These are phyloP conservation scores for Leptodirus hochenwartii DNA, from an alignment of 2,888 invertebrate genomes.

Conservation along the genomic window DNA sequence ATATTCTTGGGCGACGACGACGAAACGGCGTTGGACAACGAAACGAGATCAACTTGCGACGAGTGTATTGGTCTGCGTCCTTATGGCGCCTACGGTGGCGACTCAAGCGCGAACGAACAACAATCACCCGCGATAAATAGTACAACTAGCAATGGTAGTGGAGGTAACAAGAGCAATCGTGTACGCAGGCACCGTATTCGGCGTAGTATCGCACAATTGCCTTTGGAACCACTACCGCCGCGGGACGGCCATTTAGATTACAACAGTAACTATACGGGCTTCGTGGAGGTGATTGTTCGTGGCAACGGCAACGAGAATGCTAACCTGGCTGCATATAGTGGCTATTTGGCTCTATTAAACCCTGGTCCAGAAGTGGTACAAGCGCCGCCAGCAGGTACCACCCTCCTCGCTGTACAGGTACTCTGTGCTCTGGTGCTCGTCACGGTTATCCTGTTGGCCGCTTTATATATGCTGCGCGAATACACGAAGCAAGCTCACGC, in stretches of 20 bases:
- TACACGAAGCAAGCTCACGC: slow-evolving; percentile 37
- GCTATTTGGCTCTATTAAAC: slow-evolving; percentile 53
- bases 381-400: slow-evolving; percentile 25
- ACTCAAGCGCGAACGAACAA: slow-evolving; percentile 18
- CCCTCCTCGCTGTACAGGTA: slow-evolving; percentile 51
- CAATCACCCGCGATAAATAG: slow-evolving; percentile 2
- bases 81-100: too few relatives aligned
- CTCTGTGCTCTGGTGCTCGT: slow-evolving; percentile 43
- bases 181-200: slow-evolving; percentile 21
- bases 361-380: slow-evolving; percentile 40
- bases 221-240: slow-evolving; percentile 28
- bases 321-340: slow-evolving; percentile 57
- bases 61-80: slow-evolving; percentile 33
- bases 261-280: slow-evolving; percentile 67
- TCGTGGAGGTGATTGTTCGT: slow-evolving; percentile 57
- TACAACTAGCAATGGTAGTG: slow-evolving; percentile 9
- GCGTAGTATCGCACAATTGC: slow-evolving; percentile 15
- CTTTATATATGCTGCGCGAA: slow-evolving; percentile 46
- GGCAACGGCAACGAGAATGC: slow-evolving; percentile 25
- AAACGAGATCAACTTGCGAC: slow-evolving; percentile 25
- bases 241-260: slow-evolving; percentile 60
- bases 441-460: slow-evolving; percentile 38
- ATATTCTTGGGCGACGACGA: slow-evolving; percentile 56
- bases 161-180: slow-evolving; percentile 14
- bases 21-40: slow-evolving; percentile 19